Base-by-base conservation (phyloP, 1,140 invertebrate genomes). In the Dendroctonus ponderosae region DNA sequence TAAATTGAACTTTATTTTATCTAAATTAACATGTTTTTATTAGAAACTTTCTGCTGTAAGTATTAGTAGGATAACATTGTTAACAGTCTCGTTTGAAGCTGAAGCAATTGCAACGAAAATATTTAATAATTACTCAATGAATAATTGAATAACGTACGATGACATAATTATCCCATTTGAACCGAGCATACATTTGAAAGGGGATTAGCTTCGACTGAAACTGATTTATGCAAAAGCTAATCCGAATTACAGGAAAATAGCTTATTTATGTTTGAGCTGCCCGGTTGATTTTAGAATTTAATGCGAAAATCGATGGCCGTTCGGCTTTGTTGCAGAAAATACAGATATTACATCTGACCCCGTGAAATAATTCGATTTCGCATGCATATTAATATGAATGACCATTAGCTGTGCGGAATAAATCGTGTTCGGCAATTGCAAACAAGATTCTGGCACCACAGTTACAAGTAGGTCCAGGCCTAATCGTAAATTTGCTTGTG, bases 301-400 rank as follows among this genome's bases (percentile, higher is more conserved):
- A 56, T 56, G 53, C 53, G 39, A 56, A 56, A 51, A 51, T 51
- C 49, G 49, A 51, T 50, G 11, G 49, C 9, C 43, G 43, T 9
- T 46, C 56, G 14, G 56, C 56, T 59, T 59, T 59, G 56, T 59
- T 59, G 11, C 56, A 11, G 7, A 56, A 38, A 56, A 56, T 56
- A 15, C 38, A 56, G 56, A 59, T 14, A 59, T 59, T 44, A 39
- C 41, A 44, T 59, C 56, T 59, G 56, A 59, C 56, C 56, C 46
- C 56, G 56, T 43, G 43, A 59, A 59, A 59, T 59, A 7, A 59
- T 59, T 59, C 37, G 11, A 59, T 43, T 46, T 44, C 14, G 14
- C 41, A 14, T 59, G 56, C 46, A 44, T 59, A 59, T 59, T 44
- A 59, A 59, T 59, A 59, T 46, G 56, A 59, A 59, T 59, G 56